Conservation (phyloP, 2,113 vertebrate genomes). For the Oreochromis niloticus region DNA sequence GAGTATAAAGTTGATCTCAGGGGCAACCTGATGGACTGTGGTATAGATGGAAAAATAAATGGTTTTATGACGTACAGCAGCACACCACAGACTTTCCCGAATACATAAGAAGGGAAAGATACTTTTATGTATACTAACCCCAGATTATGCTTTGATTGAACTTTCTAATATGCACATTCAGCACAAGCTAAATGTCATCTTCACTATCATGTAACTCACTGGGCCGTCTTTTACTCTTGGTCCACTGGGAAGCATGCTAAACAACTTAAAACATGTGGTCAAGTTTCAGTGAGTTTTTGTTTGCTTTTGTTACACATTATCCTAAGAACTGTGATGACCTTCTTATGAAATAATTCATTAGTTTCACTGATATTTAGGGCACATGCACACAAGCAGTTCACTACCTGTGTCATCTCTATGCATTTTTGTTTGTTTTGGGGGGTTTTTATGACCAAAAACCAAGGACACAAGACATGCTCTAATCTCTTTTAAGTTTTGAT, state of each 20-base stretch:
- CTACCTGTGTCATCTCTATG: background rate
- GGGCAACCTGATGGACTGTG: constrained; percentile 17
- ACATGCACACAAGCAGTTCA: background rate
- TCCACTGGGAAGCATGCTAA: background rate
- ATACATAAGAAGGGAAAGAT: background rate
- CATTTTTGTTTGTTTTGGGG: background rate
- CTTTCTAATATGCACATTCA: background rate
- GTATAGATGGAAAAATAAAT: constrained; percentile 17
- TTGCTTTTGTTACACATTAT: background rate
- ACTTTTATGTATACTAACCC: background rate
- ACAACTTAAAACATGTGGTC: background rate
- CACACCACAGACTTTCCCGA: constrained; percentile 33
- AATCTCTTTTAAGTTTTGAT: background rate
- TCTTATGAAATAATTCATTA: background rate
- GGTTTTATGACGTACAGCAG: constrained; percentile 15
- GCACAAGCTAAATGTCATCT: background rate
- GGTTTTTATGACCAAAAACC: background rate
- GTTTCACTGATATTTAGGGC: background rate
- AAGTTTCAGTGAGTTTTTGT: background rate
- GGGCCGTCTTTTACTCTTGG: background rate
- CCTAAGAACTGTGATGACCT: background rate
- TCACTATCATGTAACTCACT: background rate
- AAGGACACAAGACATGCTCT: background rate
- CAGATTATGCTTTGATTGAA: background rate
- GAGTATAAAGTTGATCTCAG: background rate